phyloP scores from a whole-genome alignment of 2,113 vertebrate species.

The Epinephelus cyanopodus region DNA sequence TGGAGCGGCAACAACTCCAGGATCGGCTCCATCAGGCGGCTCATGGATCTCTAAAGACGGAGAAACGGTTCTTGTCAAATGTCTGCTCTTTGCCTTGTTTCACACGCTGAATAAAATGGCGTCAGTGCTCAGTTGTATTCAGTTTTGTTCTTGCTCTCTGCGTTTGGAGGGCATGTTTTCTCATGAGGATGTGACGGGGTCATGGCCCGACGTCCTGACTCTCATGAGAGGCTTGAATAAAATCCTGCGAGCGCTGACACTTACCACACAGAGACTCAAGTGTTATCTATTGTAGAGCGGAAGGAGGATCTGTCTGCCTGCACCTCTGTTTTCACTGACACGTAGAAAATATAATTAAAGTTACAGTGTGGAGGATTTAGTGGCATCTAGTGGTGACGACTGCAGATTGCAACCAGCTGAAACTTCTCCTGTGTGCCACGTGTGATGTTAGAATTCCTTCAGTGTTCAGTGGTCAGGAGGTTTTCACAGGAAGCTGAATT shows the following conservation, averaged over 20 bases:
- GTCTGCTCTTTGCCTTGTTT: constrained; percentile 81
- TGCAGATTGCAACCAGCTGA: no score
- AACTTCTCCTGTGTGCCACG: no score
- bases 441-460: no score
- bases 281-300: constrained; percentile 49
- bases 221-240: constrained; percentile 75
- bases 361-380: no score
- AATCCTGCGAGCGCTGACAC: constrained; percentile 58
- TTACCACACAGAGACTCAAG: constrained; percentile 38
- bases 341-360: neutral
- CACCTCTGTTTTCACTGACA: no score
- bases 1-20: constrained; percentile 71
- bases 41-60: constrained; percentile 77
- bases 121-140: constrained; percentile 70
- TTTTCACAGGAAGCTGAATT: no score
- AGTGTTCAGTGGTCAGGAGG: no score
- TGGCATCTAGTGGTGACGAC: no score
- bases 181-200: constrained; percentile 21
- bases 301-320: neutral
- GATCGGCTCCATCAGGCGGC: constrained; percentile 70
- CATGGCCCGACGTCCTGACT: constrained; percentile 47
- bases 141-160: constrained; percentile 79
- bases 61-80: constrained; percentile 74
- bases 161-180: constrained; percentile 54
- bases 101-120: constrained; percentile 79